A percentile compares a stretch with the other conserved stretches of the same genome.
Evolutionary conservation across 2,888 invertebrate genomes (phyloP).

Genomic region (Ochropleura plecta): DNA sequence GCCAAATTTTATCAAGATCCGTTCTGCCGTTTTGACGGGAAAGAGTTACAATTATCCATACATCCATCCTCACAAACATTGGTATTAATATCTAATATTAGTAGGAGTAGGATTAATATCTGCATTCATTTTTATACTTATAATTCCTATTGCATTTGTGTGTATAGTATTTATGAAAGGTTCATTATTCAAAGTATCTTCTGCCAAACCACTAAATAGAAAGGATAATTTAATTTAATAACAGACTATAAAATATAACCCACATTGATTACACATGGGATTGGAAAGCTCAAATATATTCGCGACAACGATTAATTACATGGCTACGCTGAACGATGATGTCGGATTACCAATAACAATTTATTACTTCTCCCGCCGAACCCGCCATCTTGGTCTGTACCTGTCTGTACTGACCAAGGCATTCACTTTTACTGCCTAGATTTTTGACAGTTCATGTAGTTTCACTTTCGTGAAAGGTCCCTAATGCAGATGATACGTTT

Average conservation of each 20-base stretch:
- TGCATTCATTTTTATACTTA: not conserved
- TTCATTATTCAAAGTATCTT: slow-evolving; percentile 50
- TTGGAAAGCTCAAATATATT: slow-evolving; percentile 62
- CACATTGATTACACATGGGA: slow-evolving; percentile 40
- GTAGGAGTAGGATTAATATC: not conserved
- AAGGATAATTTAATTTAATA: slow-evolving; percentile 58
- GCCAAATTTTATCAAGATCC: no score
- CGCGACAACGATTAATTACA: slow-evolving; percentile 65
- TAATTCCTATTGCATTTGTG: not conserved
- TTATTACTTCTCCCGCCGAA: slow-evolving; percentile 57
- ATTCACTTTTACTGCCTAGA: slow-evolving; percentile 65
- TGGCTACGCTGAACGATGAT: slow-evolving; percentile 59
- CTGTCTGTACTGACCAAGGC: slow-evolving; percentile 50
- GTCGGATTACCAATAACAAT: slow-evolving; percentile 64
- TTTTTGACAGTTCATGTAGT: slow-evolving; percentile 62
- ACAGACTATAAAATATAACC: slow-evolving; percentile 41
- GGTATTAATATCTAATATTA: no score
- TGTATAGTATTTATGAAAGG: not conserved
- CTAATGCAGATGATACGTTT: slow-evolving; percentile 51
- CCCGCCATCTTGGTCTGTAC: slow-evolving; percentile 63
- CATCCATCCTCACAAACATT: no score
- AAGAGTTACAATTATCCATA: no score
- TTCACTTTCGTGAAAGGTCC: slow-evolving; percentile 64
- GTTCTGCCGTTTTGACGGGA: no score
- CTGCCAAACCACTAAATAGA: slow-evolving; percentile 37